Conservation (phyloP, 30 jellyfish, hydroid and myxozoan species). For the Pelagia noctiluca region DNA sequence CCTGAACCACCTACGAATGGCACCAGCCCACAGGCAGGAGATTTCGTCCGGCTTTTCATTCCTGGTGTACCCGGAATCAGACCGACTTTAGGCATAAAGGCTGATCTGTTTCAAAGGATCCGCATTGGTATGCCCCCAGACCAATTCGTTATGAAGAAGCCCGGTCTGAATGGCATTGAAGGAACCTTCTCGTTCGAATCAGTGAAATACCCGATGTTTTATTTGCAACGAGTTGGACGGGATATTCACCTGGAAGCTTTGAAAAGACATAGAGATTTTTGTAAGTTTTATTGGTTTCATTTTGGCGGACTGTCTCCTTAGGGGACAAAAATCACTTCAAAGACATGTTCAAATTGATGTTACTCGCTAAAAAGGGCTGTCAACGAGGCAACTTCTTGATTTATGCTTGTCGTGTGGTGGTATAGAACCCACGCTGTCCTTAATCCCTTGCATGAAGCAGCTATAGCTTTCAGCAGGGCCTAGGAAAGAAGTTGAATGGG, state of each 20-base stretch:
- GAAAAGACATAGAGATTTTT: slow-evolving; percentile 61
- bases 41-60: slow-evolving; percentile 47
- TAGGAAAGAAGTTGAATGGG: too few relatives aligned
- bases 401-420: too few relatives aligned
- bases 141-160: slow-evolving; percentile 62
- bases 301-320: not conserved
- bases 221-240: slow-evolving; percentile 67
- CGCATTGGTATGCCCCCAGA: slow-evolving; percentile 76
- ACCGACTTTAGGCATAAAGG: slow-evolving; percentile 75
- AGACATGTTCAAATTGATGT: too few relatives aligned
- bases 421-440: too few relatives aligned
- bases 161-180: slow-evolving; percentile 74
- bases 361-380: too few relatives aligned
- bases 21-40: slow-evolving; percentile 31
- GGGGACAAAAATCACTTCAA: too few relatives aligned
- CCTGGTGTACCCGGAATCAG: slow-evolving; percentile 78
- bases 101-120: slow-evolving; percentile 42
- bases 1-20: slow-evolving; percentile 16
- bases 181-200: slow-evolving; percentile 77
- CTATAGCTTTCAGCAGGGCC: too few relatives aligned
- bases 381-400: too few relatives aligned
- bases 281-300: slow-evolving; percentile 43
- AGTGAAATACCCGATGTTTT: slow-evolving; percentile 61
- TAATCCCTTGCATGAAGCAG: too few relatives aligned
- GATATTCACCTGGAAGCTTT: slow-evolving; percentile 66